These are phyloP conservation scores for Drosophila prolongata DNA, from an alignment of 2,888 invertebrate genomes.

Conservation along the genomic window DNA sequence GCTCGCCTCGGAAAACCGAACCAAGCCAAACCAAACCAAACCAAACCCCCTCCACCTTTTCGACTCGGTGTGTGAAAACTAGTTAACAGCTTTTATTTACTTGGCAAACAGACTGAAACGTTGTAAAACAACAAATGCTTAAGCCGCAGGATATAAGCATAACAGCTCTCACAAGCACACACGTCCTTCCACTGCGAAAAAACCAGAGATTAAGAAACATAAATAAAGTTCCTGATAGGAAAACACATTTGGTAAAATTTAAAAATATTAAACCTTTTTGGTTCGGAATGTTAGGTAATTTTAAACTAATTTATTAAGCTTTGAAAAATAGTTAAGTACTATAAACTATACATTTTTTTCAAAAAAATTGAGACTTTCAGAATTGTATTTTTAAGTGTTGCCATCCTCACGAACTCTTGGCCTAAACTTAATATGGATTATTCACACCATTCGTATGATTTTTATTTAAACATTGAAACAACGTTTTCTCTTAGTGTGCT, in stretches of 20 bases:
- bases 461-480: not conserved
- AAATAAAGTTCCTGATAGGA: not conserved
- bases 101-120: conserved; percentile 61
- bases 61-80: conserved; percentile 51
- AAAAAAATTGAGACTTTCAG: no score
- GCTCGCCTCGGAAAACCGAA: not conserved
- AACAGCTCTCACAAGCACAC: conserved; percentile 28
- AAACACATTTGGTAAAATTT: no score
- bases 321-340: no score
- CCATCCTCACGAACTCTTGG: no score
- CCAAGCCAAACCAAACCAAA: not conserved
- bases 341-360: no score
- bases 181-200: conserved; percentile 16
- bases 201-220: not conserved
- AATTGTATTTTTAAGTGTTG: no score
- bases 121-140: conserved; percentile 58
- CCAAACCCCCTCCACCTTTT: conserved; percentile 5
- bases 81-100: conserved; percentile 75
- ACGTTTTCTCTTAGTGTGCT: conserved; percentile 1
- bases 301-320: no score
- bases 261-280: no score
- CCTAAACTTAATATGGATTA: no score
- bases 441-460: no score
- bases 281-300: no score
- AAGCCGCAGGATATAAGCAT: conserved; percentile 55